These are phyloP conservation scores for Chouioia cunea DNA, from an alignment of 2,888 invertebrate species.

Conservation along the genomic window DNA sequence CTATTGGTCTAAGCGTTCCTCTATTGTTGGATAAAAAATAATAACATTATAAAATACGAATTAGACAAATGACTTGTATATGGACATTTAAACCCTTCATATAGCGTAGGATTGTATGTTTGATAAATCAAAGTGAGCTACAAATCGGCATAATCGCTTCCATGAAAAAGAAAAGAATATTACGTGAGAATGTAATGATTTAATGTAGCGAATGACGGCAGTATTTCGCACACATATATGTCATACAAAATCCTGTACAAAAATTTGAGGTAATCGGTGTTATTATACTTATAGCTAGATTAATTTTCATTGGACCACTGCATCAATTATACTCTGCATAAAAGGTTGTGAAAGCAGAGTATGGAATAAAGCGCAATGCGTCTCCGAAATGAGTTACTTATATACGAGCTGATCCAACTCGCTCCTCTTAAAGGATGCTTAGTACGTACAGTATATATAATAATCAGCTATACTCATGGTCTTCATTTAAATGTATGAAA, in stretches of 20 bases:
- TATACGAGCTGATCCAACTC: constrained; percentile 51
- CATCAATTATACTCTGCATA: too few species aligned
- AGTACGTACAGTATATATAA: constrained; percentile 62
- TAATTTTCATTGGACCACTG: too few species aligned
- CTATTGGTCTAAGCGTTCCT: constrained; percentile 18
- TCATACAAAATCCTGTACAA: too few species aligned
- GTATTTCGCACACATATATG: neutral
- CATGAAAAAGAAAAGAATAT: constrained; percentile 45
- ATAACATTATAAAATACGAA: constrained; percentile 39
- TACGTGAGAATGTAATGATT: constrained; percentile 26
- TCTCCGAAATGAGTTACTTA: constrained; percentile 1
- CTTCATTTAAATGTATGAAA: constrained; percentile 66
- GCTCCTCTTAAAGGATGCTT: constrained; percentile 59
- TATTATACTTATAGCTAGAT: too few species aligned
- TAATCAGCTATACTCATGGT: constrained; percentile 66
- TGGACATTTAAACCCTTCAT: constrained; percentile 33
- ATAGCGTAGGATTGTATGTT: too few species aligned
- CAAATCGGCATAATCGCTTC: constrained; percentile 27
- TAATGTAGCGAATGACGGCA: constrained; percentile 11
- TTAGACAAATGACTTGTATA: constrained; percentile 40
- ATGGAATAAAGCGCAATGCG: too few species aligned
- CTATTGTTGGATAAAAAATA: constrained; percentile 30
- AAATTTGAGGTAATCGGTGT: too few species aligned
- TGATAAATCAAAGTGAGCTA: too few species aligned
- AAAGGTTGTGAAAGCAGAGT: too few species aligned